Evolutionary conservation across 2,888 invertebrate genomes (phyloP).

Genomic region (Platycnemis pennipes): DNA sequence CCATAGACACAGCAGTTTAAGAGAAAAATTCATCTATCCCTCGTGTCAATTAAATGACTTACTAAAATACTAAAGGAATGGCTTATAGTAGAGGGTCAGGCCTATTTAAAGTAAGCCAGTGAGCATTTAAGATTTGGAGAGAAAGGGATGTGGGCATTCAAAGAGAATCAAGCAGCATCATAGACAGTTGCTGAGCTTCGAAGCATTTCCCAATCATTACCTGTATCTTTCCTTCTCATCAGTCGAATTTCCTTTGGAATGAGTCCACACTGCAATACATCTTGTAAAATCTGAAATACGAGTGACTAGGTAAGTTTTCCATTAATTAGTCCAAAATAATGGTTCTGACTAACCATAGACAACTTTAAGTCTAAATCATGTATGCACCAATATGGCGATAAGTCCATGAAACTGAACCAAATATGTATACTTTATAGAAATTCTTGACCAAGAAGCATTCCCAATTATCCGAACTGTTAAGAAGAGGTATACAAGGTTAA

Average conservation of each 20-base stretch:
- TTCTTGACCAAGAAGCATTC: too few relatives aligned
- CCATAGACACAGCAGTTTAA: neutral
- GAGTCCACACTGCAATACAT: constrained; percentile 87
- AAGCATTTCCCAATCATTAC: constrained; percentile 80
- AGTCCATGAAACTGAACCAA: too few relatives aligned
- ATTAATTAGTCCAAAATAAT: too few relatives aligned
- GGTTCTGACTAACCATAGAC: too few relatives aligned
- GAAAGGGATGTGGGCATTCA: constrained; percentile 45
- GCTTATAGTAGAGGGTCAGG: neutral
- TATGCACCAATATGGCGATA: too few relatives aligned
- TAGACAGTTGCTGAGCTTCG: constrained; percentile 68
- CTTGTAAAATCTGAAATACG: constrained; percentile 86
- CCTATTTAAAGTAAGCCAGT: constrained; percentile 64
- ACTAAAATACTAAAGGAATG: constrained; percentile 38
- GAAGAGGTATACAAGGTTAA: too few relatives aligned
- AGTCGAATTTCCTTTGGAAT: constrained; percentile 90
- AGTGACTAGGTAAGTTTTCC: constrained; percentile 68
- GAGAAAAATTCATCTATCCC: neutral
- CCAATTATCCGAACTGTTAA: too few relatives aligned
- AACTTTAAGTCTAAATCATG: too few relatives aligned
- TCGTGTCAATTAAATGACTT: neutral
- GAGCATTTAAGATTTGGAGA: constrained; percentile 70
- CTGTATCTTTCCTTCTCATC: constrained; percentile 91
- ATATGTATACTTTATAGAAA: too few relatives aligned
- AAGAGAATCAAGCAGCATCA: constrained; percentile 55